Base-by-base conservation (phyloP, 2,113 vertebrate genomes). In the Argyrosomus japonicus region DNA sequence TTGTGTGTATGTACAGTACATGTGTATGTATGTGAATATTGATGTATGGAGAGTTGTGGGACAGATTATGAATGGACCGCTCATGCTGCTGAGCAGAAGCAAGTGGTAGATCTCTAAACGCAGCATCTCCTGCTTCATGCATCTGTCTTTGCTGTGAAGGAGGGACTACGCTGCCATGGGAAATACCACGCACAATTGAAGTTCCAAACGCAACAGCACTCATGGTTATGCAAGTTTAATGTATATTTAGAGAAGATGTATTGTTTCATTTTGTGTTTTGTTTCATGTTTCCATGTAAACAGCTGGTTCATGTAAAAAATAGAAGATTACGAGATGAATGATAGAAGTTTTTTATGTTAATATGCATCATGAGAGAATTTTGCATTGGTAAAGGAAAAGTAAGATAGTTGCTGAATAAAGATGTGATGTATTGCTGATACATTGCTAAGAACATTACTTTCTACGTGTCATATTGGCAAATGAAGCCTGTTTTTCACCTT, bases 251-350 rank as follows among this genome's bases (percentile, higher is more conserved):
- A 62, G 25, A 47, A 54, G 54, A 74, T 82, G 1, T 43, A 50
- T 67, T 18, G 0, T 47, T 69, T 64, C 2, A 60, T 69, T 62
- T 61, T 21, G 15, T 19, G 36, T 9, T 40, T 40, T 40, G 36
- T 40, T 40, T 40, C 36, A 8, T n/a, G 0, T 27, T 43, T 56
- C 60, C 53, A 47, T 32, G 57, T 14, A 23, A 69, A 58, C 63
- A 40, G 3, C 1, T 58, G 18, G 23, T 14, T 29, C 54, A 45
- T 10, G 19, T 23, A 25, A 3, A 17, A 23, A 62, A 47, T 51
- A 69, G 17, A 58, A 70, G 18, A 56, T 36, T 27, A 40, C 3
- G 48, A 47, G 5, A 56, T 27, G 21, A 82, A 69, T 60, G 61
- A 65, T 11, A 14, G 4, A 36, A 17, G 8, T n/a, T 32, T 53